phyloP scores from a whole-genome alignment of 2,113 vertebrate genomes.

The Corythornis cristatus region DNA sequence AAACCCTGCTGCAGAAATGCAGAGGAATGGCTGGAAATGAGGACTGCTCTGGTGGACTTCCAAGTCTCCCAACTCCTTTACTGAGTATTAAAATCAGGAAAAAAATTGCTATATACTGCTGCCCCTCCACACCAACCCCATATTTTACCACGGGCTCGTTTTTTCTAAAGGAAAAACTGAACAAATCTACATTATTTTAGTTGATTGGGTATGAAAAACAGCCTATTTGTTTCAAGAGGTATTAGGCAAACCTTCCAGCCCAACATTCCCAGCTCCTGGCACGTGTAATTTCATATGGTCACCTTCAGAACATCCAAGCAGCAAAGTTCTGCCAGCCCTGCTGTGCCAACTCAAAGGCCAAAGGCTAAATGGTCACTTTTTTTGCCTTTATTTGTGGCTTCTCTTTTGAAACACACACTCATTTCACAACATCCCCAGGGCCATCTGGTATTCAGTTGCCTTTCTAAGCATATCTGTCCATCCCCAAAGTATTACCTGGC shows the following conservation, averaged over 20 bases:
- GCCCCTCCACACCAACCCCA: neutral
- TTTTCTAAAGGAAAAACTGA: neutral
- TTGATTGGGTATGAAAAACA: neutral
- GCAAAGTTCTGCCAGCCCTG: neutral
- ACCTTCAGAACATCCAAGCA: neutral
- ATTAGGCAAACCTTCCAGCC: neutral
- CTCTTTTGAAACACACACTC: neutral
- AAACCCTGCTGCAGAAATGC: neutral
- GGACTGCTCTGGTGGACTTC: neutral
- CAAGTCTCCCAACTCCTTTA: neutral
- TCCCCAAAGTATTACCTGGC: neutral
- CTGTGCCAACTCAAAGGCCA: neutral
- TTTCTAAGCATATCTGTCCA: neutral
- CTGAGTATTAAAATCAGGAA: neutral
- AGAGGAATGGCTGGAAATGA: neutral
- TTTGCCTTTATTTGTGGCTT: neutral
- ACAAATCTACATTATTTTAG: neutral
- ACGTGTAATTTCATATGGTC: neutral
- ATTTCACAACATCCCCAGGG: neutral
- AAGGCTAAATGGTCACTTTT: neutral
- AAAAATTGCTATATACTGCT: neutral
- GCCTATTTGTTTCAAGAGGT: neutral
- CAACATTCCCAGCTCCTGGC: neutral
- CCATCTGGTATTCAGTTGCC: neutral
- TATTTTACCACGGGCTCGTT: neutral